Evolutionary conservation across 2,888 invertebrate genomes (phyloP), one percentile per base, ranked within the genome.

Genomic region (Parnassius apollo): DNA sequence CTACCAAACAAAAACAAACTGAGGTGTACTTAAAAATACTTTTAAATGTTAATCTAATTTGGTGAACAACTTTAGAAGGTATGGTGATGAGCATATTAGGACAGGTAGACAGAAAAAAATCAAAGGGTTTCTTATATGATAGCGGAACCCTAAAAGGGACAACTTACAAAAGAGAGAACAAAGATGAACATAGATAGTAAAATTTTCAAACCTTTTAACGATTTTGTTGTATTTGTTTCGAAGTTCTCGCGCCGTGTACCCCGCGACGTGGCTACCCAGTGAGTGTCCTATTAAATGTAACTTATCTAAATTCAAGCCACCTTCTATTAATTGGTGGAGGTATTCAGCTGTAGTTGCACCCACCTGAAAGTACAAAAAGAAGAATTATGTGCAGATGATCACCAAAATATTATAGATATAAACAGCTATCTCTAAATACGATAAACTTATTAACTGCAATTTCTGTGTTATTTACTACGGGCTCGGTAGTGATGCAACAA

Each of bases 211-310:
- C 92, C 92, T 85, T 81, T 88, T 89, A 2, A 91, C 73, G 64
- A 77, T 77, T 69, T 86, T 88, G 58, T 81, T 80, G 71, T 84
- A 85, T 75, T 81, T 88, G 51, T 76, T 85, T 67, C 85, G 87
- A n/a, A 92, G 75, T 49, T 91, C 88, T 65, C 89, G 83, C 0
- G 91, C 89, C 0, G 85, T 81, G 69, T 91, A 92, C 0, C 92
- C 92, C 7, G 88, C 92, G 1, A 92, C 90, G 65, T 93, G 92
- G 66, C 92, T 89, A 25, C 92, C 92, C 1, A 93, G 76, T 1
- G 92, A 92, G 67, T 92, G 92, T 0, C 92, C 92, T 48, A 92
- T 84, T 1, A 92, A 69, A 69, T 93, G 92, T 4, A 92, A 68
- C 62, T 82, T 87, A 1, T 90, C 86, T 13, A 83, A 59, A 0